Percentiles rank a stretch among this genome's conserved stretches.
These are phyloP conservation scores for Atta texana DNA, from an alignment of 1,140 invertebrate species.

Conservation along the genomic window DNA sequence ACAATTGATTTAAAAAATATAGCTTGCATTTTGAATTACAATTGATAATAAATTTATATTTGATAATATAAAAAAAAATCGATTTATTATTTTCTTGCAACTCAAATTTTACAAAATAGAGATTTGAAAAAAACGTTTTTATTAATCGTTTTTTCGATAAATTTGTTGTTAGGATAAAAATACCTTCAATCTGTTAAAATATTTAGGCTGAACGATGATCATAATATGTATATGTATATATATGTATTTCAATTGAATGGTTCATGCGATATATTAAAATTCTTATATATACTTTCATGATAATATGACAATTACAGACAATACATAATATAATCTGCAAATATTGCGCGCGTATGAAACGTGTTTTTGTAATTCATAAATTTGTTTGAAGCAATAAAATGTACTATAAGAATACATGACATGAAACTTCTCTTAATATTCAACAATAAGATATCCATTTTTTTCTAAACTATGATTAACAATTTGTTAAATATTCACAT, in stretches of 20 bases:
- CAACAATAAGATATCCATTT: constrained; percentile 35
- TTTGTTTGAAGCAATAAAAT: constrained; percentile 26
- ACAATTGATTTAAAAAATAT: constrained; percentile 7
- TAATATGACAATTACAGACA: neutral
- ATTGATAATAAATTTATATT: constrained; percentile 19
- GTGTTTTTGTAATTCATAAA: constrained; percentile 4
- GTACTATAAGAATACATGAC: constrained; percentile 4
- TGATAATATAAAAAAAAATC: neutral
- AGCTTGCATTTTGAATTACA: neutral
- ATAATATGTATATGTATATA: neutral
- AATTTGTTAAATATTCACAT: constrained; percentile 39
- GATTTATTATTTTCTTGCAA: neutral
- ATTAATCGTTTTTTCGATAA: constrained; percentile 36
- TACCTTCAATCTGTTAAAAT: constrained; percentile 31
- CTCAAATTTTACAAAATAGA: neutral
- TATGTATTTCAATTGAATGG: constrained; percentile 12
- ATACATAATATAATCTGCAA: constrained; percentile 2
- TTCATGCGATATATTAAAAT: constrained; percentile 27
- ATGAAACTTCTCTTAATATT: constrained; percentile 19
- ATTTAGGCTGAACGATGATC: neutral
- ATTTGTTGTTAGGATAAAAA: constrained; percentile 34
- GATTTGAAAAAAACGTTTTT: constrained; percentile 5
- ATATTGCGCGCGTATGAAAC: neutral
- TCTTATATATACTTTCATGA: constrained; percentile 1
- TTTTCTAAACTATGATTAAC: constrained; percentile 10